A percentile compares a stretch with the other conserved stretches of the same genome.
These are phyloP conservation scores for Ornithoptera alexandrae DNA, from an alignment of 2,888 invertebrate species.

Conservation along the genomic window DNA sequence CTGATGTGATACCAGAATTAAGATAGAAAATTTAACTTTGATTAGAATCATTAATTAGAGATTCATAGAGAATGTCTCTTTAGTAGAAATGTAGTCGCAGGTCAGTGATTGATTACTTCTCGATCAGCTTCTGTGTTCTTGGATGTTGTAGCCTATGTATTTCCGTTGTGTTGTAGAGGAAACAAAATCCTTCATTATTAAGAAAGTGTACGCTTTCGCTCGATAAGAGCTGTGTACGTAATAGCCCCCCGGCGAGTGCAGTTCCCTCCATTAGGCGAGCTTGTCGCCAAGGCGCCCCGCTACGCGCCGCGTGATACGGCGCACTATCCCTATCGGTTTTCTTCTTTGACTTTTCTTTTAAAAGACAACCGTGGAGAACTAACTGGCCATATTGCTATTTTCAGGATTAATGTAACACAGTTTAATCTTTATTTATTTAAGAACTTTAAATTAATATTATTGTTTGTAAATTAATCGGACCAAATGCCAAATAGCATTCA, in stretches of 20 bases:
- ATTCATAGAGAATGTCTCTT: neutral
- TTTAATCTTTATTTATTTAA: neutral
- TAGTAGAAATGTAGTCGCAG: no score
- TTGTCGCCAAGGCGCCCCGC: conserved; percentile 61
- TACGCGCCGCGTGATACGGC: conserved; percentile 60
- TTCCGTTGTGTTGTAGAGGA: conserved; percentile 33
- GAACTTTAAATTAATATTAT: neutral
- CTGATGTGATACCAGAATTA: neutral
- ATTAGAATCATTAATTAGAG: neutral
- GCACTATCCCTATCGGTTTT: conserved; percentile 42
- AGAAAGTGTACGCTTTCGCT: conserved; percentile 58
- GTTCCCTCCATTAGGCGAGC: conserved; percentile 65
- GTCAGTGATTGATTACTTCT: no score
- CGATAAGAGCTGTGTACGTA: conserved; percentile 63
- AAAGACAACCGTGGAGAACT: conserved; percentile 35
- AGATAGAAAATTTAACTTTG: neutral
- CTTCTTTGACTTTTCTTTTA: conserved; percentile 46
- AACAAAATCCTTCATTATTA: conserved; percentile 57
- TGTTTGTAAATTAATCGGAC: neutral
- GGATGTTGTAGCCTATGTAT: neutral
- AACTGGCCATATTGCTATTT: conserved; percentile 29
- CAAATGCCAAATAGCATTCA: no score
- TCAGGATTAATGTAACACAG: neutral
- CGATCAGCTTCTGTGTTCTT: neutral
- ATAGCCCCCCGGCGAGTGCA: conserved; percentile 59